A percentile compares a stretch with the other conserved stretches of the same genome.
These are phyloP conservation scores for Drosophila yakuba DNA, from an alignment of 1,140 invertebrate species.

Conservation along the genomic window DNA sequence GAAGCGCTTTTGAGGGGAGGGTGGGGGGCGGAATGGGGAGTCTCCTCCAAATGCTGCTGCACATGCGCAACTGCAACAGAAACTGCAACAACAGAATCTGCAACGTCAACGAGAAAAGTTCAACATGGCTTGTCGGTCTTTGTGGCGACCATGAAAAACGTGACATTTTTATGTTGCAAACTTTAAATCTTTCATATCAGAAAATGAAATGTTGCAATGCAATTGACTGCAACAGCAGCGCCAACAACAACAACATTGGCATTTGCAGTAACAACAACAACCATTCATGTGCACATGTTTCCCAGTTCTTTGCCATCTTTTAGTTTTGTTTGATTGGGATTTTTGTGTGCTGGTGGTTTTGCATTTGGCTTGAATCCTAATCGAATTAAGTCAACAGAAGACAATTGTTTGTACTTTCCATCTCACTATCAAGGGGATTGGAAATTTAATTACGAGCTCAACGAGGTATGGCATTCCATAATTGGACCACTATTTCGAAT, in stretches of 20 bases:
- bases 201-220: constrained; percentile 83
- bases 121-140: constrained; percentile 66
- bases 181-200: constrained; percentile 85
- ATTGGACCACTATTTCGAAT: too few relatives aligned
- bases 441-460: too few relatives aligned
- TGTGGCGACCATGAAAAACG: constrained; percentile 84
- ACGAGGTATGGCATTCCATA: too few relatives aligned
- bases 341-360: constrained; percentile 6
- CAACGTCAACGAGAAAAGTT: constrained; percentile 50
- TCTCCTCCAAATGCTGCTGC: constrained; percentile 43
- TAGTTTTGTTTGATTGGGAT: constrained; percentile 3
- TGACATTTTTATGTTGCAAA: constrained; percentile 85
- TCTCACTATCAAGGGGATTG: constrained; percentile 11
- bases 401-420: constrained; percentile 23
- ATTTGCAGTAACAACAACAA: constrained; percentile 16
- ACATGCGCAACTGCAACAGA: constrained; percentile 52
- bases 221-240: constrained; percentile 73
- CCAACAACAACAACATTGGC: constrained; percentile 40
- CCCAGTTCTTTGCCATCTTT: constrained; percentile 16
- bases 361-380: not conserved
- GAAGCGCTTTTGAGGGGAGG: not conserved
- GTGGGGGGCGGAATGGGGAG: too few relatives aligned
- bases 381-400: constrained; percentile 33
- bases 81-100: constrained; percentile 37
- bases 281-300: constrained; percentile 46